Evolutionary conservation across 2,113 vertebrate genomes (phyloP), one percentile per base, ranked within the genome.

Genomic region (Urocitellus parryii): DNA sequence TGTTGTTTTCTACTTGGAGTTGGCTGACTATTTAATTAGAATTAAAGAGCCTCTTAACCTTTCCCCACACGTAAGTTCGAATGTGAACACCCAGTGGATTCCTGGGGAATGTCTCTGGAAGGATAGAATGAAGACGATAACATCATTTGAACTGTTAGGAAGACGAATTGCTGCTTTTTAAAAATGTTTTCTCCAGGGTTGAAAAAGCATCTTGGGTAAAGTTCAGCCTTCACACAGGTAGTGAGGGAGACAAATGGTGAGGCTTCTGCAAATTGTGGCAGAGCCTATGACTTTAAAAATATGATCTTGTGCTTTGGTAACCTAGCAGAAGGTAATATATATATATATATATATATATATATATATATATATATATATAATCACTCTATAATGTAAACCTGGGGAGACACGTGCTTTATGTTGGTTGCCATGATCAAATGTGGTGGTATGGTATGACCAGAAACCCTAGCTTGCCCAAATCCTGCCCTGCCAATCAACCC

Each of bases 1-100:
- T 78, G 65, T 90, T 92, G 90, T 92, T 94, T 91, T 88, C 90
- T 90, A 45, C 80, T 90, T 42, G 17, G 84, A 93, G 32, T 93
- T 97, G 92, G 87, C 81, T 87, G 85, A 95, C 97, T 78, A 94
- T 87, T 97, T 97, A 96, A 97, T 96, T 92, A 97, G 95, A 96
- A 96, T 95, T 81, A 81, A 96, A 85, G 70, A 51, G 9, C 88
- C 84, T 89, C 53, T 97, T 92, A 84, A 92, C 94, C 84, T 96
- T 96, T 96, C 88, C 94, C 58, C 32, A 37, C 27, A 68, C 72
- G 45, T 90, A 90, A 76, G 90, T 95, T 94, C 73, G 82, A 92
- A 76, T 84, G 58, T 90, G 84, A 96, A 73, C 24, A 63, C 88
- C 51, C 77, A 73, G 68, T 61, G 61, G 84, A 61, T 84, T 92